These are phyloP conservation scores for Brachypalpus laphriformis DNA, from an alignment of 2,888 invertebrate genomes.

Conservation along the genomic window DNA sequence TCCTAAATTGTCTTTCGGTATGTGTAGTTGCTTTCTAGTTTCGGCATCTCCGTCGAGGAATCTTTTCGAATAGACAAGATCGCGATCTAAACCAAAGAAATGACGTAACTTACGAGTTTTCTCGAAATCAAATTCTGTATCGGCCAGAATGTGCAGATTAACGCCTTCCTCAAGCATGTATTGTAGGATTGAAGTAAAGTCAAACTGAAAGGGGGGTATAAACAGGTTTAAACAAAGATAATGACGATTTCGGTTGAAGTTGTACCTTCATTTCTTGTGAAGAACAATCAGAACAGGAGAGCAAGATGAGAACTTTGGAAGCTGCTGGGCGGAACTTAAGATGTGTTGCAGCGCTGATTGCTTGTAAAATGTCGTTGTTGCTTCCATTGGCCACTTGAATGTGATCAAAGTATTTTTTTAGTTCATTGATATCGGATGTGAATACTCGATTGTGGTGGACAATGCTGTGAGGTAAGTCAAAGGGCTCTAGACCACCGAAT, in stretches of 20 bases:
- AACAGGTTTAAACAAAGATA: not conserved
- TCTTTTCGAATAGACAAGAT: constrained; percentile 90
- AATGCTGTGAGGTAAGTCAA: constrained; percentile 88
- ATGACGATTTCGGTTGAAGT: not conserved
- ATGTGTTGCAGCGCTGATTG: constrained; percentile 88
- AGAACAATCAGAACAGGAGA: constrained; percentile 91
- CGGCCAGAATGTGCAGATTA: constrained; percentile 92
- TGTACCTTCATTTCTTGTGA: constrained; percentile 87
- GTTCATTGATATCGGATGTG: constrained; percentile 85
- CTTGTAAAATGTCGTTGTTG: constrained; percentile 89
- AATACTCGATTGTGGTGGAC: constrained; percentile 89
- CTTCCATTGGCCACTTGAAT: constrained; percentile 86
- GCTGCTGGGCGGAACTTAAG: constrained; percentile 92
- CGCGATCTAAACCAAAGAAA: constrained; percentile 91
- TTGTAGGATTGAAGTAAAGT: constrained; percentile 92
- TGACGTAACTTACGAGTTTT: constrained; percentile 89
- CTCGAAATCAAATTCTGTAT: constrained; percentile 90
- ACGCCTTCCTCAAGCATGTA: constrained; percentile 91
- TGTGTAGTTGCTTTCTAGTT: constrained; percentile 88
- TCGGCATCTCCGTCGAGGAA: constrained; percentile 89
- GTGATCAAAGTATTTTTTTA: constrained; percentile 88
- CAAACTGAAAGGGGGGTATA: constrained; percentile 85
- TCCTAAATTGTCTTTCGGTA: constrained; percentile 90
- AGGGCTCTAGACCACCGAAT: constrained; percentile 92
- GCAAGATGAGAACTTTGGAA: constrained; percentile 90